Percentiles rank a stretch among this genome's conserved stretches.
Conservation (phyloP, 2,113 vertebrate species). For the Rhineura floridana region DNA sequence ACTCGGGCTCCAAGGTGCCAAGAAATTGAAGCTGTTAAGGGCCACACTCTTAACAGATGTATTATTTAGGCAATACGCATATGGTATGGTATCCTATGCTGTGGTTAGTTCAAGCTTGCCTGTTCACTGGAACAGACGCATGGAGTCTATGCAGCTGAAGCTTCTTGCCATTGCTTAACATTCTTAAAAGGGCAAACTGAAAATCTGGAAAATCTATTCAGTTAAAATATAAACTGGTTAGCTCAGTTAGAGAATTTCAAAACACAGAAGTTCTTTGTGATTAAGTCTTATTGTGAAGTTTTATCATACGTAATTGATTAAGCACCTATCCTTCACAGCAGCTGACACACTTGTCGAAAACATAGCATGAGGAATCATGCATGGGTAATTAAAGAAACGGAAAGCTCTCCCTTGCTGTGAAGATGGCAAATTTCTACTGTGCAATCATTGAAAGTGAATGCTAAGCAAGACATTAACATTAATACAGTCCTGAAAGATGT, state of each 20-base stretch:
- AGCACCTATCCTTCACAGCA: conserved; percentile 21
- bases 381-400: conserved; percentile 28
- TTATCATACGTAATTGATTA: conserved; percentile 23
- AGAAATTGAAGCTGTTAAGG: no score
- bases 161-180: neutral
- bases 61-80: no score
- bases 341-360: conserved; percentile 15
- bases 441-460: conserved; percentile 12
- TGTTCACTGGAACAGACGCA: no score
- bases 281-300: conserved; percentile 9
- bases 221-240: neutral
- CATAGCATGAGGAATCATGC: neutral
- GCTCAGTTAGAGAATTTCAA: neutral
- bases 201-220: neutral
- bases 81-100: no score
- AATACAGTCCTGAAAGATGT: neutral
- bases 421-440: conserved; percentile 27
- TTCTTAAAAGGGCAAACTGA: neutral
- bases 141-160: no score
- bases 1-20: no score
- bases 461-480: conserved; percentile 18
- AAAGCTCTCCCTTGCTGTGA: conserved; percentile 25
- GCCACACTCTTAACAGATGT: no score
- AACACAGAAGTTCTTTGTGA: neutral
- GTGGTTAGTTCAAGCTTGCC: no score